These are phyloP conservation scores for Rhea americana DNA, from an alignment of 2,113 vertebrate genomes.

Conservation along the genomic window DNA sequence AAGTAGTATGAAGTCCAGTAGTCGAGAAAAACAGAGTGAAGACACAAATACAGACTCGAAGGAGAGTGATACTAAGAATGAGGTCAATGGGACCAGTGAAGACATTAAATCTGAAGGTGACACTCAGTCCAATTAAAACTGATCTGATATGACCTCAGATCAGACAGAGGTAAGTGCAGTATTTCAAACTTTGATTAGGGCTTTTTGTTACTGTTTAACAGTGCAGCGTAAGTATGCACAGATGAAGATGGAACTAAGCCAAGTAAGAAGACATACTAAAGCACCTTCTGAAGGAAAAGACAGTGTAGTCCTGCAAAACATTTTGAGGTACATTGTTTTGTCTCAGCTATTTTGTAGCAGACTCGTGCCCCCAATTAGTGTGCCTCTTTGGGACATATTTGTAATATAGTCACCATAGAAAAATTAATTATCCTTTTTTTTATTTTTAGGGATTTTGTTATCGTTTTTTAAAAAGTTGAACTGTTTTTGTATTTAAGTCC, in stretches of 20 bases:
- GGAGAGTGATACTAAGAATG: slow-evolving; percentile 90
- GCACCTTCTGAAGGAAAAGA: slow-evolving; percentile 97
- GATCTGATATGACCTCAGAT: slow-evolving; percentile 99
- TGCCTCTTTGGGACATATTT: slow-evolving; percentile 82
- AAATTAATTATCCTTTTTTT: slow-evolving; percentile 79
- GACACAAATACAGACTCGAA: slow-evolving; percentile 87
- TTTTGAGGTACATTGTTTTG: slow-evolving; percentile 98
- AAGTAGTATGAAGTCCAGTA: slow-evolving; percentile 90
- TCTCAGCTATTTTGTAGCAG: slow-evolving; percentile 91
- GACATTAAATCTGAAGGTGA: slow-evolving; percentile 99
- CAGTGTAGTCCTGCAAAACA: slow-evolving; percentile 99
- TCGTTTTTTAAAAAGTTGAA: slow-evolving; percentile 79
- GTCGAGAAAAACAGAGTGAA: slow-evolving; percentile 89
- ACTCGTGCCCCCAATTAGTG: slow-evolving; percentile 80
- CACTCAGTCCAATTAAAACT: slow-evolving; percentile 99
- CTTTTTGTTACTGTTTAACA: slow-evolving; percentile 96
- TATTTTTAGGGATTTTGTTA: slow-evolving; percentile 82
- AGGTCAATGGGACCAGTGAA: slow-evolving; percentile 96
- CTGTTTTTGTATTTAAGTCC: slow-evolving; percentile 84
- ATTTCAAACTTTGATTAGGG: slow-evolving; percentile 89
- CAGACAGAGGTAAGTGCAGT: slow-evolving; percentile 99
- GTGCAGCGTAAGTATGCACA: slow-evolving; percentile 99
- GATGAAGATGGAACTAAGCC: slow-evolving; percentile 97
- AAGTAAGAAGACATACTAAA: slow-evolving; percentile 96
- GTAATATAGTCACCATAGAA: slow-evolving; percentile 80